Base-by-base conservation (phyloP, 2,797 vertebrate species). In the Todus mexicanus region DNA sequence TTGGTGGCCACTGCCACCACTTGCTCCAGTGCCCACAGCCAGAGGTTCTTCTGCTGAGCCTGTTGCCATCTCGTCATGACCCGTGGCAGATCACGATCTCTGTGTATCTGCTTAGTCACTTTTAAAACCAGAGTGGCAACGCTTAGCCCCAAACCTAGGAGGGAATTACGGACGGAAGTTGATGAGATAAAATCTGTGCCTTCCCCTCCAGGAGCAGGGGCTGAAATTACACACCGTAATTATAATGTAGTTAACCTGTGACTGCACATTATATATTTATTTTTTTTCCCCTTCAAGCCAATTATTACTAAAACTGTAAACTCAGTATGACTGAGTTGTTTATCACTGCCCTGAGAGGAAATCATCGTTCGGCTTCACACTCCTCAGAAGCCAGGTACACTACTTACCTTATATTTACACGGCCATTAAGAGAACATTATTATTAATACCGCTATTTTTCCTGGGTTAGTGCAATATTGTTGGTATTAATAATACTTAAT, bases 401-500 rank as follows among this genome's bases (percentile, higher is more conserved):
- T 74, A 47, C 43, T 84, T 79, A 84, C 81, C 68, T 94, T 94
- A 25, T 70, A 90, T 94, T 96, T 87, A 94, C 61, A 22, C 65
- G 85, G 59, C 84, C 72, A 71, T 87, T 94, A 87, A 75, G 93
- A 92, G 90, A 94, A 84, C 75, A 35, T 89, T 92, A 82, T 87
- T 90, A 92, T 90, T 93, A 93, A 95, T 92, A 89, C 87, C 21
- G 10, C 50, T 91, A 50, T 82, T 94, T 92, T 93, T 64, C 81
- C 15, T 9, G 4, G 77, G 73, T 57, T 92, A 91, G 70, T 4
- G 5, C 68, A 89, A 60, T 85, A 74, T 89, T 95, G 81, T 73
- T 93, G 78, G 35, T 84, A 95, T 95, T 94, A 95, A 95, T 94
- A 96, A 92, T 64, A 89, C 59, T 89, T 95, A 92, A 87, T 71